Evolutionary conservation across 2,113 vertebrate genomes (phyloP), one percentile per base, ranked within the genome.

Genomic region (Fulica atra): DNA sequence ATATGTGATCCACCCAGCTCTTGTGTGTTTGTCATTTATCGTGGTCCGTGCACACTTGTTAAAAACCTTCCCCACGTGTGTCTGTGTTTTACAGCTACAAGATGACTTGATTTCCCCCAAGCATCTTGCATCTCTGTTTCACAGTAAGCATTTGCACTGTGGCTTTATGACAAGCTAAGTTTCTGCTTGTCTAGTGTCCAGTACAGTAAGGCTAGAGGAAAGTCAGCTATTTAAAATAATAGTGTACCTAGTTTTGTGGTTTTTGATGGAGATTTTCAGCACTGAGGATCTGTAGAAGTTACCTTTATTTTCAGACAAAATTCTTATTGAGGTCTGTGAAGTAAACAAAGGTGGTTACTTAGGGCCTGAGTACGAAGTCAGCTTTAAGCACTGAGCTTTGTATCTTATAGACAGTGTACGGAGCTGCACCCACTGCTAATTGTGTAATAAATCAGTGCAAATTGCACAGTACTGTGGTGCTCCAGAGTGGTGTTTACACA

Each of bases 401-500:
- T 48, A 18, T 84, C 42, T 86, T 0, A 0, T 13, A 53, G 13
- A 13, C n/a, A n/a, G 71, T 63, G 76, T 17, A n/a, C 60, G 64
- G 76, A 86, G 72, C 61, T 81, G 38, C 53, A 84, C 88, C 60
- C 57, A 40, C 19, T 2, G 2, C 83, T 94, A 88, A 95, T 93
- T 94, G 86, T 2, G 4, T 81, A 78, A 93, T 90, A 84, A 92
- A 94, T 90, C 90, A 88, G 80, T 84, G 53, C 40, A 86, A 92
- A 90, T 68, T 84, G 88, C 82, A 70, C 21, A 35, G 16, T 78
- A 25, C 13, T 71, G 48, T 42, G 50, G 24, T 19, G 40, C 65
- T 78, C 48, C 0, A 0, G 44, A 68, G 54, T 0, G 3, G 88
- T 77, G 88, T 94, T 84, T 94, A 90, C 66, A 93, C 80, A 72